Base-by-base conservation (phyloP, 2,888 invertebrate genomes). In the Julus scanicus region DNA sequence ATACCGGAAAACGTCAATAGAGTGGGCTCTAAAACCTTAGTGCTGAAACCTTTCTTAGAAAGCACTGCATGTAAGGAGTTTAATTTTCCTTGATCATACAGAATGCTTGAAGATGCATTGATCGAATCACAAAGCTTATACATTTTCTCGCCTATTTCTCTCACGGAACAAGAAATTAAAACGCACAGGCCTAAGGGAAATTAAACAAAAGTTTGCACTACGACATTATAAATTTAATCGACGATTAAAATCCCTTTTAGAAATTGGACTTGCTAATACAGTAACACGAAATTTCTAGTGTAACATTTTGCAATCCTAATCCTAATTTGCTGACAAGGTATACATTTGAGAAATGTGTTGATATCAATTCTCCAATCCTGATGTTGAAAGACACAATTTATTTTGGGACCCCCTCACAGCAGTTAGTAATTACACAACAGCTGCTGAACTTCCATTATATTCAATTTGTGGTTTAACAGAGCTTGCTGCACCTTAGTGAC, bases 101-200 rank as follows among this genome's bases (percentile, higher is more conserved):
- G 71, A 71, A 29, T 11, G 71, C 8, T 29, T 9, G 71, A 11
- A 29, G 9, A 29, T 29, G 71, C 71, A 29, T 71, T 71, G 71
- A 71, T 71, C 71, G 71, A 71, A 71, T 29, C 71, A 71, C 71
- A 71, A 71, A 71, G 71, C 29, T 13, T 37, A 71, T 29, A 29
- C 1, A 29, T 71, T 71, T 71, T 71, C 11, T 71, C 29, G 29
- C 71, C 71, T 71, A 63, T 63, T 20, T 20, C 63, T n/a, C 20
- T 63, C 20, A 3, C 63, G n/a, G n/a, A 20, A 63, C n/a, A 29
- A 6, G 71, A 71, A 71, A 29, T 29, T 71, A 71, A 71, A 71
- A 71, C 29, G 8, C 71, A 71, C 29, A 29, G 71, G 71, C 29
- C 71, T 71, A n/a, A 11, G 71, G 71, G 71, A 71, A 71, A 71